Evolutionary conservation across 1,140 invertebrate species (phyloP), one percentile per base, ranked within the genome.

Genomic region (Tenebrio molitor): DNA sequence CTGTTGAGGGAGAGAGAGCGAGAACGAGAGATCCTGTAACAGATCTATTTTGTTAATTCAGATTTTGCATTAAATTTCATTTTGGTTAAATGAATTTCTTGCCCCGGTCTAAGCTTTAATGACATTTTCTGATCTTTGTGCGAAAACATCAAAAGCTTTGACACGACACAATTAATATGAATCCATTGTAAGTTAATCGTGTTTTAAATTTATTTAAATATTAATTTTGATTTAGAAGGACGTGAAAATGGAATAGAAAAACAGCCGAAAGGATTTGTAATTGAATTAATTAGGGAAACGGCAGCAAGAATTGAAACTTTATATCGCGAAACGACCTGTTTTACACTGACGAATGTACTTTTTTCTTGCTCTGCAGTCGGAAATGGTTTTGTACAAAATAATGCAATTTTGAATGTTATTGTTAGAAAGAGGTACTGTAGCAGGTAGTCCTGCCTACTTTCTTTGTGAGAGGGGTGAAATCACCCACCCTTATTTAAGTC

Each of bases 1-100:
- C n/a, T n/a, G n/a, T n/a, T n/a, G n/a, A n/a, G n/a, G n/a, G n/a
- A n/a, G n/a, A n/a, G n/a, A n/a, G n/a, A n/a, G n/a, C n/a, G n/a
- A n/a, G n/a, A n/a, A 39, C 6, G n/a, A 12, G 42, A 10, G 42
- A 16, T 46, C 42, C 2, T 17, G 42, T 46, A 46, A 17, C 42
- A 46, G 42, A 46, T 46, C 42, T 14, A 4, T 10, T 12, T 12
- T 53, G 17, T 53, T 53, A 53, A 53, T 53, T 23, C 8, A 53
- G 25, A 58, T 58, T 58, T 58, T 58, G 50, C 16, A 46, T 46
- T 46, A 46, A 46, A 46, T 46, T 46, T 46, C 42, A 46, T 15
- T 46, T 16, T 17, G 15, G 14, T 15, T 46, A 46, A 46, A 46
- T 19, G 42, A 17, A 46, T 46, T 46, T 46, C 42, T 46, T 17